Evolutionary conservation across 1,140 invertebrate species (phyloP).

Genomic region (Drosophila baimaii): DNA sequence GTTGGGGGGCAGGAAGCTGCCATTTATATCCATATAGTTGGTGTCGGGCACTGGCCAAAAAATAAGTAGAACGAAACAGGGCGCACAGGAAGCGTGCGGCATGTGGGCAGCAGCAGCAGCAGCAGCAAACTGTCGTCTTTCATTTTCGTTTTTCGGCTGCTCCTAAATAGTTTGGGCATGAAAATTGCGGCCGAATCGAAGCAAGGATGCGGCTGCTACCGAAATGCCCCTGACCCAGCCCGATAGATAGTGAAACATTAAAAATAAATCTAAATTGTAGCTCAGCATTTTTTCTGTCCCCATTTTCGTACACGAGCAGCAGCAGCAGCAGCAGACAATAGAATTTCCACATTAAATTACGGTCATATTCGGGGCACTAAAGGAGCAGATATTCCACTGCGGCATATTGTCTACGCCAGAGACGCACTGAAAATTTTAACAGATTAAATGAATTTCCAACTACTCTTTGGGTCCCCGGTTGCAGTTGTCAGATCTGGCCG

Average conservation of each 20-base stretch:
- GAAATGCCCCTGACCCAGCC: conserved; percentile 45
- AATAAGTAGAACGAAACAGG: conserved; percentile 38
- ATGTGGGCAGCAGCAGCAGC: too few species aligned
- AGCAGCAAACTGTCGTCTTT: conserved; percentile 55
- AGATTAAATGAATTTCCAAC: conserved; percentile 76
- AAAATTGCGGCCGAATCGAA: conserved; percentile 74
- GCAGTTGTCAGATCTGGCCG: conserved; percentile 54
- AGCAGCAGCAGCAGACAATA: conserved; percentile 50
- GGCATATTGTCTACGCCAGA: conserved; percentile 17
- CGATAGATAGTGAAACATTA: conserved; percentile 61
- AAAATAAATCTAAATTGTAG: conserved; percentile 79
- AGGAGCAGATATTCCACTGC: conserved; percentile 34
- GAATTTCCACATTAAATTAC: conserved; percentile 67
- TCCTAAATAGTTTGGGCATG: conserved; percentile 63
- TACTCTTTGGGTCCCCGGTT: conserved; percentile 60
- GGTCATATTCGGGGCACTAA: conserved; percentile 22
- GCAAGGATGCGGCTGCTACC: conserved; percentile 31
- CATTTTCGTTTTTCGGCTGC: conserved; percentile 47
- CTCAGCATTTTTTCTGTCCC: conserved; percentile 15
- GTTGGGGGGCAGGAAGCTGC: conserved; percentile 40
- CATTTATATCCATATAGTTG: conserved; percentile 78
- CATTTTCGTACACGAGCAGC: conserved; percentile 29
- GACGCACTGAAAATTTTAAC: conserved; percentile 53
- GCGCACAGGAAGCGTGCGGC: conserved; percentile 70
- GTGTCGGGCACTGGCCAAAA: conserved; percentile 39